Evolutionary conservation across 2,888 invertebrate genomes (phyloP).

Genomic region (Molanna angustata): DNA sequence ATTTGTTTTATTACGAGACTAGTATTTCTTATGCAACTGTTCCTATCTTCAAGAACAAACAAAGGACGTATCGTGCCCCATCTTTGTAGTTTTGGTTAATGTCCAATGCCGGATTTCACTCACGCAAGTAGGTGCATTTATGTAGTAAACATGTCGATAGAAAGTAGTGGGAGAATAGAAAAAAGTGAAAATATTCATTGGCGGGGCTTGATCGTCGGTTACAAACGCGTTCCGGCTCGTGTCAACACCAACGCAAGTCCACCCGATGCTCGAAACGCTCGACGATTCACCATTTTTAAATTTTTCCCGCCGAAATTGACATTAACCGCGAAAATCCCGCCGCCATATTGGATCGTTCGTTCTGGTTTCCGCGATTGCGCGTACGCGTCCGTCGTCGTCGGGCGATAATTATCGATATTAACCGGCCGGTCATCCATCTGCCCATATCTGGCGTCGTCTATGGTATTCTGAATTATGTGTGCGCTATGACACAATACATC

Average conservation of each 20-base stretch:
- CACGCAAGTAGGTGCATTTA: background rate
- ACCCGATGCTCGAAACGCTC: slow-evolving; percentile 9
- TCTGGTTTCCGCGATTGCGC: slow-evolving; percentile 2
- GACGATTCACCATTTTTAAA: background rate
- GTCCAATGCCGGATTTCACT: slow-evolving; percentile 9
- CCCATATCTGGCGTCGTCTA: too few relatives aligned
- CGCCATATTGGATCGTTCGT: slow-evolving; percentile 9
- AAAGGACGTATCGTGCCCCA: too few relatives aligned
- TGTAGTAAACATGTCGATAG: too few relatives aligned
- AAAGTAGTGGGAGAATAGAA: slow-evolving; percentile 11
- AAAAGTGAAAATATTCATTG: slow-evolving; percentile 17
- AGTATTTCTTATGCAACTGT: too few relatives aligned
- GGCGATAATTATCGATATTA: too few relatives aligned
- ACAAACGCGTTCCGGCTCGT: slow-evolving; percentile 6
- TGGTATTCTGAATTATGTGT: too few relatives aligned
- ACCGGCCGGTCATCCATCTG: too few relatives aligned
- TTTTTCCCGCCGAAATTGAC: background rate
- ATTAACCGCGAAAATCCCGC: slow-evolving; percentile 18
- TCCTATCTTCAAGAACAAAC: too few relatives aligned
- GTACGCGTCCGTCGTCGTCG: too few relatives aligned
- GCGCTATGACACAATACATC: too few relatives aligned
- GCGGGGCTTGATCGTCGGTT: slow-evolving; percentile 5
- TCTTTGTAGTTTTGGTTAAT: too few relatives aligned
- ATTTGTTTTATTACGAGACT: too few relatives aligned
- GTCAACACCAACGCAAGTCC: slow-evolving; percentile 10